Base-by-base conservation (phyloP, 2,113 vertebrate species). In the Pao palembangensis region DNA sequence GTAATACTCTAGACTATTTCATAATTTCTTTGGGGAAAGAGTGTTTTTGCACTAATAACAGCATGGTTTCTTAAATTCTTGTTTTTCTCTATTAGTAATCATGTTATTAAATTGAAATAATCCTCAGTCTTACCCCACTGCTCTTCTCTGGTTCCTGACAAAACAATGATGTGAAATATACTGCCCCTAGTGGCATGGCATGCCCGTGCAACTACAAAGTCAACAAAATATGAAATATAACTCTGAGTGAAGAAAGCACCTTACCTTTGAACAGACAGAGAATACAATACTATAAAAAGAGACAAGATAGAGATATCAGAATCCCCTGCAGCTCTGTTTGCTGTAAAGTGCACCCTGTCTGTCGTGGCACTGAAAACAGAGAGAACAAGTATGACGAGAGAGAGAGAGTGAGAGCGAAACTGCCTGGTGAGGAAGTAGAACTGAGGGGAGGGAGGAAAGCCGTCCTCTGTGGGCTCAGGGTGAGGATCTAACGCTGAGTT, bases 401-500 rank as follows among this genome's bases (percentile, higher is more conserved):
- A 61, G 51, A 15, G 19, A 25, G 58, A 47, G 64, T 19, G 56
- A 41, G 64, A 54, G 64, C 19, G 58, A 53, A 34, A 38, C 65
- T 60, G 71, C 50, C 63, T 58, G 67, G 69, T 38, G 71, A 71
- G 61, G 73, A 59, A 75, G 75, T 20, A 48, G 44, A 60, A 69
- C 14, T 50, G 67, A 74, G 28, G 48, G 52, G 25, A 43, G 64
- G 28, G 53, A 52, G 55, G 25, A 28, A 67, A 59, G 58, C 58
- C 3, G 70, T 65, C 69, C 66, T 63, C 64, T 76, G 62, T 64
- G 20, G 62, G 8, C 23, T 2, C 25, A 3, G 66, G 48, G 64
- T 76, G 87, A 76, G 87, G 84, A 86, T 79, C 85, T 28, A n/a
- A 55, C 18, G 17, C 25, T 56, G 73, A 65, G 77, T 85, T 70